Base-by-base conservation (phyloP, 2,888 invertebrate genomes). In the Mystacides longicornis region DNA sequence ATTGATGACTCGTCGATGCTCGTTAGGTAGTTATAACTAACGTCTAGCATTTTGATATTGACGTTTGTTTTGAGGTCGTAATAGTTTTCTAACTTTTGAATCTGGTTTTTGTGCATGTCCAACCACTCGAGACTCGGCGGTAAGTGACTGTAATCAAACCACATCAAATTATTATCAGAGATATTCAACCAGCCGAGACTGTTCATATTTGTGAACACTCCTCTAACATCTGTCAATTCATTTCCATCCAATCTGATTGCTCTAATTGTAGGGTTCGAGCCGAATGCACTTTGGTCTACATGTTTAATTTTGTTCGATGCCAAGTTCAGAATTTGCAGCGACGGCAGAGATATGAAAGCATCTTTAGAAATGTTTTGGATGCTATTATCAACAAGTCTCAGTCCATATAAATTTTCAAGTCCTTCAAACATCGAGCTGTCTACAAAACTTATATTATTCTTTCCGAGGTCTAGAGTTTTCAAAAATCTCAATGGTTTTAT, bases 61-160 rank as follows among this genome's bases (percentile, higher is more conserved):
- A 71, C 71, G 57, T 81, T 81, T 65, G 81, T 80, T 63, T 81
- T 79, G 54, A 85, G 77, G 56, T 84, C 83, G 66, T 83, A 86
- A 62, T 83, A 85, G 69, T 88, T 87, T 63, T 85, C 85, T 45
- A 89, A 74, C 65, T 86, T 84, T 63, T 82, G 81, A 65, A 90
- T 84, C 74, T 84, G 81, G 71, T 90, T 90, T 67, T 85, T 81
- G 68, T 88, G 88, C 78, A 89, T 84, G 70, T 90, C 89, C 55
- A 91, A 74, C 86, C 87, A 87, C 68, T 87, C 86, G 46, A 90
- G 76, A 65, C 84, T 86, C 1, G 78, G 69, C 14, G 90, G 90
- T 64, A 90, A 78, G 65, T 89, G 82, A 63, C 86, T 85, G 65
- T 87, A 90, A 73, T 90, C 89, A 71, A 89, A 89, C 84, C 86